Evolutionary conservation across 2,113 vertebrate genomes (phyloP), one percentile per base, ranked within the genome.

Genomic region (Argyrosomus japonicus): DNA sequence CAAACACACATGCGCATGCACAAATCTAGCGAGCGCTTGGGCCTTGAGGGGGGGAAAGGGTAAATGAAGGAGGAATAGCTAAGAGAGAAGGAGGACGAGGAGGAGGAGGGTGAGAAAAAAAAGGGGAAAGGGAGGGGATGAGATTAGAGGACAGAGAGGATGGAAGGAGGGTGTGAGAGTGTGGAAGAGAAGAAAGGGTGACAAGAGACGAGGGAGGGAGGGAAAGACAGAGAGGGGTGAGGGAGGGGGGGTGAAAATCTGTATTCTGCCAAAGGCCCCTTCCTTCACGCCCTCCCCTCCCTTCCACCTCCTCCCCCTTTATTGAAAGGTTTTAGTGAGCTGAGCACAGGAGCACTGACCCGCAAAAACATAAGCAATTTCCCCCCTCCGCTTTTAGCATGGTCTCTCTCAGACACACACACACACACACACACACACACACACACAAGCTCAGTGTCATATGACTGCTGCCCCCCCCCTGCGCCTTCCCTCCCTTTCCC

Each of bases 321-420:
- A 93, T 88, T 91, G 88, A 93, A 92, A 92, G 90, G 83, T 92
- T 93, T 93, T 91, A 90, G 88, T 90, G 91, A 91, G 91, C 87
- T 43, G 88, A 93, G 88, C 82, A 79, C 84, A 89, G 81, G 85
- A 86, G 91, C 90, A 90, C 88, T 94, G 93, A 94, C 93, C 93
- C 87, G 87, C 89, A 89, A 92, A 40, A 92, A 91, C 91, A 90
- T 84, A 89, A 92, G 92, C 89, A 86, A 77, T 53, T 60, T 47
- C 85, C 82, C 79, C 77, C 79, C 84, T 25, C 73, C 79, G 5
- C 85, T 85, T 88, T 86, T 87, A 91, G 77, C 64, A 84, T 72
- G 47, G 57, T 77, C 63, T 73, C 62, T 25, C 36, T 40, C 36
- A 40, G 36, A 40, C 36, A 40, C 61, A 4, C 71, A 0, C 61